Percentiles rank a stretch among this genome's conserved stretches.
phyloP scores from a whole-genome alignment of 2,888 invertebrate species.

The Drosophila kokeensis region DNA sequence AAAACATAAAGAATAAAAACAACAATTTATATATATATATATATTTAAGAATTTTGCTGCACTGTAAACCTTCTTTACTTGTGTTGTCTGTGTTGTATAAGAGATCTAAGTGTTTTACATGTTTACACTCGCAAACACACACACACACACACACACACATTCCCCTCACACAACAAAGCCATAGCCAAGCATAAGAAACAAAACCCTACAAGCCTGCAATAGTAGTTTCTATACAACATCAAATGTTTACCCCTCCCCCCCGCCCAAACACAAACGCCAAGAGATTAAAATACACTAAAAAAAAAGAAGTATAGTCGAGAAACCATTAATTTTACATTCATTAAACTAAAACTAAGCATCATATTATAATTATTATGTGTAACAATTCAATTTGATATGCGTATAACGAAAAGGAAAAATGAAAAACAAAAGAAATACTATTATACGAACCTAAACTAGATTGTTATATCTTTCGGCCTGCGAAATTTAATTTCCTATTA shows the following conservation, averaged over 20 bases:
- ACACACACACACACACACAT: background rate
- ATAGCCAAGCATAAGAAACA: constrained; percentile 27
- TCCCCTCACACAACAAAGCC: constrained; percentile 14
- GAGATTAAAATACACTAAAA: constrained; percentile 61
- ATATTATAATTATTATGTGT: constrained; percentile 47
- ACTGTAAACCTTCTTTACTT: constrained; percentile 19
- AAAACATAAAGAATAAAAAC: constrained; percentile 1
- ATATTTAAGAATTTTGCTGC: constrained; percentile 24
- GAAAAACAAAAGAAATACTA: constrained; percentile 26
- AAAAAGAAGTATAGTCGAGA: constrained; percentile 9
- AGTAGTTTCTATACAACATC: constrained; percentile 65
- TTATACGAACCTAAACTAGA: constrained; percentile 45
- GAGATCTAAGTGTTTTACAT: constrained; percentile 39
- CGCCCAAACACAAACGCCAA: constrained; percentile 38
- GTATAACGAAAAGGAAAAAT: constrained; percentile 40
- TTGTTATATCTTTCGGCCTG: constrained; percentile 68
- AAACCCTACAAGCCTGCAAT: constrained; percentile 56
- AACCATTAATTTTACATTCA: constrained; percentile 56
- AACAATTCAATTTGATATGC: constrained; percentile 53
- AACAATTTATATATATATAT: constrained; percentile 9
- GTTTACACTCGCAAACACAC: constrained; percentile 20
- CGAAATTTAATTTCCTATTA: constrained; percentile 76
- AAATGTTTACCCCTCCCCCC: constrained; percentile 44
- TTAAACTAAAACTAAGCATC: constrained; percentile 43
- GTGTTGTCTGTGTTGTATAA: constrained; percentile 34